Evolutionary conservation across 2,888 invertebrate species (phyloP), one percentile per base, ranked within the genome.

Genomic region (Hanleya hanleyi): DNA sequence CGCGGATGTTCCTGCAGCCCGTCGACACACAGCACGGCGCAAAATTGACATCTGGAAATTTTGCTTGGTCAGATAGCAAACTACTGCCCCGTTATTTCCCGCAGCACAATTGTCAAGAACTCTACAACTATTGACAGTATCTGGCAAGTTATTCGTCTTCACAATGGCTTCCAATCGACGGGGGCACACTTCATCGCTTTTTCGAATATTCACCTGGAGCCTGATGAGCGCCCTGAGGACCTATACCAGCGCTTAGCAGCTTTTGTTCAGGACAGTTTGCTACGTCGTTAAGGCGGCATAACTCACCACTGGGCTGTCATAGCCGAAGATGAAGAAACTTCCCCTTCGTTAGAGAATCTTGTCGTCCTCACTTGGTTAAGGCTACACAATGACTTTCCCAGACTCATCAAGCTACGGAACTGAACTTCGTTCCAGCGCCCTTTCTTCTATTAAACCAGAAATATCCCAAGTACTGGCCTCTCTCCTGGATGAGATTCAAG

Each of bases 11-110:
- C 57, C 47, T 9, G 51, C 26, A 15, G 64, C 69, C 0, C 35
- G 38, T 1, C 26, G 77, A 1, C 64, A 50, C 9, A 76, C 73
- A 0, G 75, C 74, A 3, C 68, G 50, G 9, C 79, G 77, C 68
- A 80, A 79, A 38, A 71, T 77, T 0, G 61, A 37, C 1, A 66
- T 67, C 65, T 80, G 6, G 75, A 79, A 26, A 36, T 74, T 6
- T 77, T 78, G 78, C 67, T 76, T 12, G 77, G 77, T 2, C 77
- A 78, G 49, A 73, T 77, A 29, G 77, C 76, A 0, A 80, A 80
- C 37, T 79, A 70, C 51, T 78, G 76, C 36, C 75, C 71, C 6
- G 32, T 74, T 9, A 72, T 74, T 32, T 71, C 71, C 0, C 12
- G 78, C 7, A 73, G 71, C 37, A 75, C 77, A 0, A 78, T 77